Base-by-base conservation (phyloP, 2,113 vertebrate genomes). In the Mastomys natalensis region DNA sequence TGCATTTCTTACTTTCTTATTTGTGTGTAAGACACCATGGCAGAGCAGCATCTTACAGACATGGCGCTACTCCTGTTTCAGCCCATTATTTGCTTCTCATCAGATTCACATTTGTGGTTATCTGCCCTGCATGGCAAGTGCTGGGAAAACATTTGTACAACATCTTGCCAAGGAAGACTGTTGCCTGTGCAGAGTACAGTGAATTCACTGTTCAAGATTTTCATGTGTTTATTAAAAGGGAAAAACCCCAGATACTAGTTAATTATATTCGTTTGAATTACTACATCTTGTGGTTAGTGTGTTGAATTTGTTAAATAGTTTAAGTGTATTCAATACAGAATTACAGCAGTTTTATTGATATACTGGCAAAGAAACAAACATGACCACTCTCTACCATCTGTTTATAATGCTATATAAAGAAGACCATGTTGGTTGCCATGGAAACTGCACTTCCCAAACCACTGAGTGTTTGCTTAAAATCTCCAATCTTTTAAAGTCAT, bases 351-450 rank as follows among this genome's bases (percentile, higher is more conserved):
- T 98, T 97, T 98, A 97, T 98, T 99, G 99, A 99, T 98, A 98
- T 89, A 97, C 97, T 99, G 99, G 98, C 98, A 98, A 97, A 98
- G 98, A 98, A 98, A 98, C 98, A 98, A 98, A 99, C 98, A 98
- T 98, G 98, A 98, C 98, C 94, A 93, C 98, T 98, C 98, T 99
- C 98, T 98, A 98, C 99, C 99, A 99, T 99, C 98, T 99, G 99
- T 98, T 99, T 99, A 99, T 98, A 98, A 98, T 98, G 98, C 99
- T 99, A 99, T 99, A 99, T 98, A 99, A 99, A 99, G 98, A 98
- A 97, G 98, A 98, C 98, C 98, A 98, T 98, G 96, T 98, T 98
- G 97, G 98, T 99, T 98, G 97, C 98, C 97, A 96, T 98, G 97
- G 99, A 98, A 98, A 99, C 98, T 97, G 98, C 97, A 98, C 98